These are phyloP conservation scores for Orchesella cincta DNA, from an alignment of 1,140 invertebrate genomes.

Conservation along the genomic window DNA sequence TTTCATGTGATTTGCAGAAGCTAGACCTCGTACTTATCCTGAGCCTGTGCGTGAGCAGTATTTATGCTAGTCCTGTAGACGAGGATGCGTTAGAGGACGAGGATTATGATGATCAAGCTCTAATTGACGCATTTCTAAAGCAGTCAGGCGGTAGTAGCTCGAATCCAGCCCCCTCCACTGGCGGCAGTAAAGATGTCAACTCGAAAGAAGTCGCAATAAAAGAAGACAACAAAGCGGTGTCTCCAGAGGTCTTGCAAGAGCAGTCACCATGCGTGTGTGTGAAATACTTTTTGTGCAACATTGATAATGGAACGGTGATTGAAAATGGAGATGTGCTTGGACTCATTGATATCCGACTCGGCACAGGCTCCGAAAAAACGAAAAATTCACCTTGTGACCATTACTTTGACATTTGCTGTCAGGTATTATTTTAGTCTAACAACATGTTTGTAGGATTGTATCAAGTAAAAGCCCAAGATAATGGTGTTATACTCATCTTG, in stretches of 20 bases:
- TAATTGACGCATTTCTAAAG: conserved; percentile 3
- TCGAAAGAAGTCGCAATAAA: neutral
- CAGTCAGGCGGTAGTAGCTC: no score
- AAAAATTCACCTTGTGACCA: conserved; percentile 61
- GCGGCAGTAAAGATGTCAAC: neutral
- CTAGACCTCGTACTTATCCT: neutral
- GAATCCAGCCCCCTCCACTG: neutral
- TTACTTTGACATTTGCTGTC: conserved; percentile 69
- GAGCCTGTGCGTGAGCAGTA: neutral
- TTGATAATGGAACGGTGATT: conserved; percentile 63
- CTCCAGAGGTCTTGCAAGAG: conserved; percentile 6
- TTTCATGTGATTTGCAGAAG: neutral
- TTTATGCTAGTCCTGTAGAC: neutral
- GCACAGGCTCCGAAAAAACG: conserved; percentile 16
- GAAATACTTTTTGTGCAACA: conserved; percentile 69
- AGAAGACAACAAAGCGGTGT: conserved; percentile 1
- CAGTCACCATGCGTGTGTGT: conserved; percentile 60
- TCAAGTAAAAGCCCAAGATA: neutral
- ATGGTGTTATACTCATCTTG: no score
- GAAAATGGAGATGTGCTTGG: conserved; percentile 66
- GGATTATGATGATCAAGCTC: neutral
- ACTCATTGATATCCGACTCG: conserved; percentile 72
- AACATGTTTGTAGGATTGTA: neutral
- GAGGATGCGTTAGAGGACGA: neutral
- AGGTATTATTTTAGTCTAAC: conserved; percentile 43